These are phyloP conservation scores for Hydrozoanthus tunicans DNA, from an alignment of 64 coral and sea anemone genomes.

Conservation along the genomic window DNA sequence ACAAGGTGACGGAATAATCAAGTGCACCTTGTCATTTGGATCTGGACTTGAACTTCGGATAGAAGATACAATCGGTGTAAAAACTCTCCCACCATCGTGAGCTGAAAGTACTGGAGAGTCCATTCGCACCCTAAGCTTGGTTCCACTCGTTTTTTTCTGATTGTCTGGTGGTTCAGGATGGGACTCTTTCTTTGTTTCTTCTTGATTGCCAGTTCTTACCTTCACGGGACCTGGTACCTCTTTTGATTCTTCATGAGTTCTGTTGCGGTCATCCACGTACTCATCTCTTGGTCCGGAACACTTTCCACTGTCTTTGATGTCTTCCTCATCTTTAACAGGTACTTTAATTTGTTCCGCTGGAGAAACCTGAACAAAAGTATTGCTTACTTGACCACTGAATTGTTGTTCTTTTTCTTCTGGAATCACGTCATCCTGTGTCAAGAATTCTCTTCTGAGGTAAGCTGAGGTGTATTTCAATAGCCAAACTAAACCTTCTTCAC, in stretches of 20 bases:
- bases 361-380: not conserved
- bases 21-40: slow-evolving; percentile 45
- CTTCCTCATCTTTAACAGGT: not conserved
- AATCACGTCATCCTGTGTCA: slow-evolving; percentile 46
- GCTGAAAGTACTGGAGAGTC: slow-evolving; percentile 34
- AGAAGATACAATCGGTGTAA: slow-evolving; percentile 52
- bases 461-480: slow-evolving; percentile 76
- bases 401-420: slow-evolving; percentile 46
- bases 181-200: not conserved
- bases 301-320: not conserved
- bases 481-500: slow-evolving; percentile 92
- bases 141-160: slow-evolving; percentile 30
- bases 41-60: slow-evolving; percentile 56
- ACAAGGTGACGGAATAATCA: slow-evolving; percentile 45
- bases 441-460: slow-evolving; percentile 85
- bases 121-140: slow-evolving; percentile 37
- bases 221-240: not conserved
- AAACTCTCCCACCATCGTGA: slow-evolving; percentile 33
- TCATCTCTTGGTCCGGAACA: not conserved
- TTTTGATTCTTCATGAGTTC: not conserved
- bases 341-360: not conserved
- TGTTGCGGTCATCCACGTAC: not conserved
- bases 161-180: not conserved
- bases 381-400: not conserved
- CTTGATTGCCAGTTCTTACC: not conserved